phyloP scores from a whole-genome alignment of 2,113 vertebrate species.

The Uropsilus gracilis region DNA sequence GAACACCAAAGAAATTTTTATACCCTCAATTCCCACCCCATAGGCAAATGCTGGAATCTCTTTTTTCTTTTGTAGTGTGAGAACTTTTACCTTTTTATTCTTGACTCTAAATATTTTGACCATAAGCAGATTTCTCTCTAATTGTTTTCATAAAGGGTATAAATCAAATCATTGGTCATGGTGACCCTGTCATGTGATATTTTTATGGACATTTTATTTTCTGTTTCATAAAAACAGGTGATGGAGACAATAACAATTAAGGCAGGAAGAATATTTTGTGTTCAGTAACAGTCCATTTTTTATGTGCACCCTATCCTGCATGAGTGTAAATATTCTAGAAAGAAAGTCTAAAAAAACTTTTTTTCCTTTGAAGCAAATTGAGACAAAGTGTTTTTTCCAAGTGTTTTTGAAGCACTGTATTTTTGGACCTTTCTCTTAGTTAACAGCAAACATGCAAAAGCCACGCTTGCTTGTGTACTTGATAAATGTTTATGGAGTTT shows the following conservation, averaged over 20 bases:
- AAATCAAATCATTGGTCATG: conserved; percentile 32
- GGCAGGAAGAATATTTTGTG: background rate
- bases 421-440: background rate
- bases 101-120: background rate
- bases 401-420: background rate
- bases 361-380: background rate
- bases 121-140: background rate
- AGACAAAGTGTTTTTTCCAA: background rate
- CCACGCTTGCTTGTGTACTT: background rate
- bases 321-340: conserved; percentile 8
- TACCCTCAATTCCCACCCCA: background rate
- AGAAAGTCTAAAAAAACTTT: background rate
- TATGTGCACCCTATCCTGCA: background rate
- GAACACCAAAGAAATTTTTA: background rate
- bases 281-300: background rate
- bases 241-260: conserved; percentile 12
- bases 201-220: background rate
- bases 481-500: background rate
- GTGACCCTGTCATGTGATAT: background rate
- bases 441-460: background rate
- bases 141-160: background rate
- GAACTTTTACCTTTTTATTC: background rate
- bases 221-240: conserved; percentile 49
- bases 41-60: background rate
- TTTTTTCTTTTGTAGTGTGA: background rate